A percentile compares a stretch with the other conserved stretches of the same genome.
Evolutionary conservation across 1,140 invertebrate genomes (phyloP).

Genomic region (Agrilus planipennis): DNA sequence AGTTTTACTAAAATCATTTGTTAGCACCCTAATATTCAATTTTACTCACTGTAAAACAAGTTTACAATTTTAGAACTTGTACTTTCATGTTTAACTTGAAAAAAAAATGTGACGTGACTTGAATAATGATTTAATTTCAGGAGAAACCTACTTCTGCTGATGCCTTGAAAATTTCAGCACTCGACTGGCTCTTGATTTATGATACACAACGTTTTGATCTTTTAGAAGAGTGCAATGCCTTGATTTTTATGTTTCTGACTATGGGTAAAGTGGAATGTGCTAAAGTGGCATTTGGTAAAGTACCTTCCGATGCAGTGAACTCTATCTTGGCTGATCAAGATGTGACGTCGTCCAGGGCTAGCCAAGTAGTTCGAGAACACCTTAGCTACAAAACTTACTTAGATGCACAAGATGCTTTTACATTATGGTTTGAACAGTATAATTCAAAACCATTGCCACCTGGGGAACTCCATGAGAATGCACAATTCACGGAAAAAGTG

Average conservation of each 20-base stretch:
- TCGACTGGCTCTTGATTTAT: slow-evolving; percentile 83
- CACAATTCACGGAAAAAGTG: slow-evolving; percentile 77
- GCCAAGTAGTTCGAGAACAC: slow-evolving; percentile 57
- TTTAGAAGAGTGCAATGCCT: slow-evolving; percentile 76
- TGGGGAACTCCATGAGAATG: slow-evolving; percentile 42
- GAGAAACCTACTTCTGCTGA: slow-evolving; percentile 45
- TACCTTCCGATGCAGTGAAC: slow-evolving; percentile 52
- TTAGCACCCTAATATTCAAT: neutral
- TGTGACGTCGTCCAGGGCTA: slow-evolving; percentile 37
- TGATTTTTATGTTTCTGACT: slow-evolving; percentile 70
- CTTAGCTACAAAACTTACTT: slow-evolving; percentile 68
- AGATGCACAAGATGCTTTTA: slow-evolving; percentile 75
- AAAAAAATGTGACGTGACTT: slow-evolving; percentile 1
- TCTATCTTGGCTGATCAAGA: slow-evolving; percentile 44
- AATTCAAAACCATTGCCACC: slow-evolving; percentile 62
- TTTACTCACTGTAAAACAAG: neutral
- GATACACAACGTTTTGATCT: slow-evolving; percentile 65
- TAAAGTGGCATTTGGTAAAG: slow-evolving; percentile 53
- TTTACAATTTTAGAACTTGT: neutral
- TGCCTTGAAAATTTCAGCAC: slow-evolving; percentile 62
- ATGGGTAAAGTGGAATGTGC: slow-evolving; percentile 55
- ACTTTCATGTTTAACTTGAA: neutral
- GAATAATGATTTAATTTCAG: slow-evolving; percentile 24
- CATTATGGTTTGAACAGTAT: slow-evolving; percentile 76
- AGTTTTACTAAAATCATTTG: neutral